phyloP scores from a whole-genome alignment of 2,888 invertebrate genomes.

The Cataglyphis altisquamis region DNA sequence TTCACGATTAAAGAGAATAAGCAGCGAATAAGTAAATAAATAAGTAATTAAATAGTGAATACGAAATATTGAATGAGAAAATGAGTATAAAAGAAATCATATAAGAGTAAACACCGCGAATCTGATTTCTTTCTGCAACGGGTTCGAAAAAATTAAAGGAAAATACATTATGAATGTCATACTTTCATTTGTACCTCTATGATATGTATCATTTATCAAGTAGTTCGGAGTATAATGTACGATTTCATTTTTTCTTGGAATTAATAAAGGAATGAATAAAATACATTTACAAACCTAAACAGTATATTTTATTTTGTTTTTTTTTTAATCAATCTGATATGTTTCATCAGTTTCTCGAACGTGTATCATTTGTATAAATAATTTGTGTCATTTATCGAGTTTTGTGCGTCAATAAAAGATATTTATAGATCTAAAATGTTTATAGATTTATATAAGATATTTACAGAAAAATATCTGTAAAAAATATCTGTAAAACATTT shows the following conservation, averaged over 20 bases:
- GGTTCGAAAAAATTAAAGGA: not conserved
- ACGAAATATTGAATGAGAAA: not conserved
- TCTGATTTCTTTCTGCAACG: not conserved
- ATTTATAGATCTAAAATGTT: not conserved
- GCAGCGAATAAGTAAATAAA: not conserved
- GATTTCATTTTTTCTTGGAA: slow-evolving; percentile 52
- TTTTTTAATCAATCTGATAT: not conserved
- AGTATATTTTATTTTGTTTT: not conserved
- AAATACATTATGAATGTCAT: slow-evolving; percentile 9
- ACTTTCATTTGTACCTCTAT: slow-evolving; percentile 52
- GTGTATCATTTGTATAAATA: not conserved
- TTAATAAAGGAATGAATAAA: slow-evolving; percentile 23
- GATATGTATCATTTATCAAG: slow-evolving; percentile 5
- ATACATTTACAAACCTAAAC: not conserved
- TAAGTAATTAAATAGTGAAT: slow-evolving; percentile 3
- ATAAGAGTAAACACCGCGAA: not conserved
- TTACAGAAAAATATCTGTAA: too few relatives aligned
- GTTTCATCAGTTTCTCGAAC: not conserved
- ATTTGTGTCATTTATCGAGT: not conserved
- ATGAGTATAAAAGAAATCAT: not conserved
- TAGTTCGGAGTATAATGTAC: slow-evolving; percentile 49
- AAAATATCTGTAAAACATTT: too few relatives aligned
- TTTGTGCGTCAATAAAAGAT: not conserved
- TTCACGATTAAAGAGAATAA: slow-evolving; percentile 23
- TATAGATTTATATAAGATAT: too few relatives aligned